Base-by-base conservation (phyloP, 2,113 vertebrate species). In the Mellivora capensis region DNA sequence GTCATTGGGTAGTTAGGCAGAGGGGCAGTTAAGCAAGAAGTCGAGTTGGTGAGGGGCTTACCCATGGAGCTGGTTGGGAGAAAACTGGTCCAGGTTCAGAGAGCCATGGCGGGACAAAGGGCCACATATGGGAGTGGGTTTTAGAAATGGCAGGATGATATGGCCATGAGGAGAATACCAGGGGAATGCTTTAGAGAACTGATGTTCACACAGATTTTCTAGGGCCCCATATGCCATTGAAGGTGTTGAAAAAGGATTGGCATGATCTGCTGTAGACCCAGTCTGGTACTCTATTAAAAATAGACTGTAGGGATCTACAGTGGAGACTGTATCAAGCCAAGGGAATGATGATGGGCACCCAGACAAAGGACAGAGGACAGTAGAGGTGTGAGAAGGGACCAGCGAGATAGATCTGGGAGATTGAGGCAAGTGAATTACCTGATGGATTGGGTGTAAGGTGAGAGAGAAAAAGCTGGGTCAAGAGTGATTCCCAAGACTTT, bases 221-320 rank as follows among this genome's bases (percentile, higher is more conserved):
- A 74, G 52, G 77, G 23, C 76, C 34, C 47, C 15, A 3, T 6
- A 3, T 15, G 17, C 23, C n/a, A 6, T 31, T 1, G 17, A 79
- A 25, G 57, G 31, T 72, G 61, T 49, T 37, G 15, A 44, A 42
- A 21, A 34, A 88, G 54, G 15, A 54, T 12, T 42, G 39, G 25
- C 3, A 0, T 25, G 9, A 25, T 54, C 14, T n/a, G 34, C 15
- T 0, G 0, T 27, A 69, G 71, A 39, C 42, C 31, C 39, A 3
- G 1, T 11, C 14, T n/a, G 39, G 12, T 15, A 15, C 18, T 67
- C 31, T 42, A 13, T 69, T 37, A 42, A 80, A 27, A 27, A 23
- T 6, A 47, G 47, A 14, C 44, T 12, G 57, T 69, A 29, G 13
- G 12, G n/a, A 49, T 49, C 5, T 2, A 7, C 64, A 61, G 31